Evolutionary conservation across 1,140 invertebrate species (phyloP).

Genomic region (Drosophila watanabei): DNA sequence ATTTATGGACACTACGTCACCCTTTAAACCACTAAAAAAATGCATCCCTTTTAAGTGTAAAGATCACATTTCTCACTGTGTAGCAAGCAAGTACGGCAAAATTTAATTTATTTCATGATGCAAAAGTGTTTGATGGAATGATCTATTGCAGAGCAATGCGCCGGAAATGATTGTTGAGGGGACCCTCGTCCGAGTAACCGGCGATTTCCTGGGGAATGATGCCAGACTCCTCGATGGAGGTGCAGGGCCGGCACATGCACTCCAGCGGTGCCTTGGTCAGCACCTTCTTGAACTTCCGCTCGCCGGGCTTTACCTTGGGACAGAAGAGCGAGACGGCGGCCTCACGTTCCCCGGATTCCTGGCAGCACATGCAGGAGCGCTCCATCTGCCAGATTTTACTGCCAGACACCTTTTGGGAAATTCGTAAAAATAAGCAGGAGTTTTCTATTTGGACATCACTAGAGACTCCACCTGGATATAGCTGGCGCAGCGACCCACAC

Average conservation of each 20-base stretch:
- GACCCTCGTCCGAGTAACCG: slow-evolving; percentile 93
- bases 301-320: slow-evolving; percentile 94
- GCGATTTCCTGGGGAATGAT: slow-evolving; percentile 96
- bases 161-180: slow-evolving; percentile 90
- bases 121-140: slow-evolving; percentile 33
- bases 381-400: slow-evolving; percentile 99
- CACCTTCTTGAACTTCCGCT: slow-evolving; percentile 95
- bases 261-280: slow-evolving; percentile 95
- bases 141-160: slow-evolving; percentile 86
- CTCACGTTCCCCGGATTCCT: slow-evolving; percentile 96
- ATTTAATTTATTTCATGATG: slow-evolving; percentile 58
- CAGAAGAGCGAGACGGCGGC: slow-evolving; percentile 95
- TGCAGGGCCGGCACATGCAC: slow-evolving; percentile 97
- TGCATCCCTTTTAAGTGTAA: not conserved
- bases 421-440: not conserved
- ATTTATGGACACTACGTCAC: not conserved
- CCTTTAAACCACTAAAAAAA: not conserved
- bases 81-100: slow-evolving; percentile 36
- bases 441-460: not conserved
- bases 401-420: slow-evolving; percentile 91
- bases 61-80: slow-evolving; percentile 26
- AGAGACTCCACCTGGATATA: slow-evolving; percentile 92
- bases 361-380: slow-evolving; percentile 96
- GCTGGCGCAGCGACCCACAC: slow-evolving; percentile 95
- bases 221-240: slow-evolving; percentile 93